Conservation (phyloP, 1,140 invertebrate species). For the Monomorium pharaonis region DNA sequence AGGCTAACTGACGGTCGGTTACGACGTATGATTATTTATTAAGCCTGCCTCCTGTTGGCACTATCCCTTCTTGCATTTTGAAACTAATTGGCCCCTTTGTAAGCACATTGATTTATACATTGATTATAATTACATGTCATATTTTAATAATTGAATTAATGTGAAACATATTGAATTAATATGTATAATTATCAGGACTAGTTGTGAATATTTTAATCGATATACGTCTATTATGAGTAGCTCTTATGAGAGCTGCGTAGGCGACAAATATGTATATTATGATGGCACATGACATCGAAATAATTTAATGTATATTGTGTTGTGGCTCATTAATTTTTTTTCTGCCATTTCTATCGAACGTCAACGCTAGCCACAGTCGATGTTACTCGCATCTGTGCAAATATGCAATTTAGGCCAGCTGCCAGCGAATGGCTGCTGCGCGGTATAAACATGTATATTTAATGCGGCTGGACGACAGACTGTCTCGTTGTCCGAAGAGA, state of each 20-base stretch:
- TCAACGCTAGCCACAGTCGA: background rate
- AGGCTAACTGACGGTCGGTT: background rate
- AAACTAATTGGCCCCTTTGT: background rate
- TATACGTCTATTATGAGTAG: background rate
- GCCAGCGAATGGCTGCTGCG: background rate
- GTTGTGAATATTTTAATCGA: background rate
- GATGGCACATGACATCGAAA: background rate
- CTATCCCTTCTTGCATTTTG: background rate
- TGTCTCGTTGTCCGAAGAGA: constrained; percentile 18
- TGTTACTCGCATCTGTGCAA: constrained; percentile 16
- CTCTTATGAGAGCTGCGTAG: background rate
- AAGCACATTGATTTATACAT: background rate
- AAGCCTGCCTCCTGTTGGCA: background rate
- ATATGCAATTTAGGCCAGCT: background rate
- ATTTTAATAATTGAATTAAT: background rate
- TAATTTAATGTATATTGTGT: background rate
- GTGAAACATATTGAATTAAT: background rate
- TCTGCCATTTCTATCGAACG: background rate
- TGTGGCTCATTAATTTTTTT: background rate
- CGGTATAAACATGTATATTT: constrained; percentile 33
- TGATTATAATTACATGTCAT: background rate
- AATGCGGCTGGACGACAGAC: background rate
- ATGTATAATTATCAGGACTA: background rate
- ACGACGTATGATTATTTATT: constrained; percentile 5
- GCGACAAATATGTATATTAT: background rate